phyloP scores from a whole-genome alignment of 2,797 vertebrate genomes.

The Cetoscarus ocellatus region DNA sequence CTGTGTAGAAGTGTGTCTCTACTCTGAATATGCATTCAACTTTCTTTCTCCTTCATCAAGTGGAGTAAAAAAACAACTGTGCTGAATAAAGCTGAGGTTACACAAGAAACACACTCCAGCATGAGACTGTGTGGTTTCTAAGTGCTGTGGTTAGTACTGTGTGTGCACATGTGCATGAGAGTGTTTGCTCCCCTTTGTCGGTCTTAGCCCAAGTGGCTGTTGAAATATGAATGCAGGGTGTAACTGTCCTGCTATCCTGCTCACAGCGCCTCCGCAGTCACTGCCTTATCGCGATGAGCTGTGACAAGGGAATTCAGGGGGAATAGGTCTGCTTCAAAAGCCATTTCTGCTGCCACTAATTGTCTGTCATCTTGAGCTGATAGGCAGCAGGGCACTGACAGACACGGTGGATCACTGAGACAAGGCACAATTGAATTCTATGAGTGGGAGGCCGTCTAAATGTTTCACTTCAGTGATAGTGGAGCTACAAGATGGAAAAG shows the following conservation, averaged over 20 bases:
- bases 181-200: conserved; percentile 22
- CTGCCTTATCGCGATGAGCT: conserved; percentile 48
- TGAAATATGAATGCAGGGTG: conserved; percentile 69
- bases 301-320: conserved; percentile 71
- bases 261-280: conserved; percentile 42
- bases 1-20: conserved; percentile 16
- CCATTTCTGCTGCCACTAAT: conserved; percentile 65
- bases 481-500: neutral
- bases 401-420: conserved; percentile 37
- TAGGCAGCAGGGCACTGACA: conserved; percentile 55
- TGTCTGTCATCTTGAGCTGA: conserved; percentile 54
- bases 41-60: neutral
- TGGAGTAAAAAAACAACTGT: conserved; percentile 17
- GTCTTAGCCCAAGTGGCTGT: conserved; percentile 54
- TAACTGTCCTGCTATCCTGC: conserved; percentile 48
- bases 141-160: conserved; percentile 45
- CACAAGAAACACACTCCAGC: conserved; percentile 17
- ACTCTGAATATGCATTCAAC: conserved; percentile 22
- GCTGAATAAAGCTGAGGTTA: conserved; percentile 14
- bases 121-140: conserved; percentile 23
- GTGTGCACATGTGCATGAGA: conserved; percentile 18
- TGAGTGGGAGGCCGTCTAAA: conserved; percentile 8
- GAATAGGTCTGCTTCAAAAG: conserved; percentile 57
- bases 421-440: conserved; percentile 30
- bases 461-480: conserved; percentile 8